phyloP scores from a whole-genome alignment of 2,888 invertebrate genomes.

The Chrysina gloriosa region DNA sequence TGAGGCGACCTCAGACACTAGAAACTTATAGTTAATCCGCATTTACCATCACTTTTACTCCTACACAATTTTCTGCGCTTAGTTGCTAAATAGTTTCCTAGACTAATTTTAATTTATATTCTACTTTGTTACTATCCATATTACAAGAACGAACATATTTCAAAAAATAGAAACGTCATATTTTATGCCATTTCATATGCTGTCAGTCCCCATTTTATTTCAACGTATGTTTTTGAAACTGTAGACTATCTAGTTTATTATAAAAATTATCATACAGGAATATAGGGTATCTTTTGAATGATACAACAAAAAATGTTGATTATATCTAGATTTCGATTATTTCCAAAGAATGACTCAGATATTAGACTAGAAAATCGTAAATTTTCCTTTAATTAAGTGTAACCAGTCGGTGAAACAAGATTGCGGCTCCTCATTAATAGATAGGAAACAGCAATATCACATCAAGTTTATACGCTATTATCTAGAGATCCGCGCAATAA shows the following conservation, averaged over 20 bases:
- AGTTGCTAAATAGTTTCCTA: constrained; percentile 6
- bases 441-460: constrained; percentile 26
- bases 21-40: background rate
- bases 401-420: constrained; percentile 22
- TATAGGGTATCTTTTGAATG: no score
- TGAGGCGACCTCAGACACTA: constrained; percentile 3
- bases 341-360: constrained; percentile 16
- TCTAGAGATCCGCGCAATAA: constrained; percentile 26
- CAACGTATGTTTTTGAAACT: no score
- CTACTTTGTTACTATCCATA: no score
- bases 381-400: constrained; percentile 24
- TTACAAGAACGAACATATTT: no score
- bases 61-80: background rate
- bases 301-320: no score
- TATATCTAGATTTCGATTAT: no score
- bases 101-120: no score
- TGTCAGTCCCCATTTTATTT: no score
- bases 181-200: no score
- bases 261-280: no score
- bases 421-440: background rate
- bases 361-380: constrained; percentile 23
- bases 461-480: constrained; percentile 31
- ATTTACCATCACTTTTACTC: constrained; percentile 12
- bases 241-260: no score
- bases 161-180: no score